Percentiles rank a stretch among this genome's conserved stretches.
phyloP scores from a whole-genome alignment of 2,113 vertebrate species.

The Empidonax traillii region DNA sequence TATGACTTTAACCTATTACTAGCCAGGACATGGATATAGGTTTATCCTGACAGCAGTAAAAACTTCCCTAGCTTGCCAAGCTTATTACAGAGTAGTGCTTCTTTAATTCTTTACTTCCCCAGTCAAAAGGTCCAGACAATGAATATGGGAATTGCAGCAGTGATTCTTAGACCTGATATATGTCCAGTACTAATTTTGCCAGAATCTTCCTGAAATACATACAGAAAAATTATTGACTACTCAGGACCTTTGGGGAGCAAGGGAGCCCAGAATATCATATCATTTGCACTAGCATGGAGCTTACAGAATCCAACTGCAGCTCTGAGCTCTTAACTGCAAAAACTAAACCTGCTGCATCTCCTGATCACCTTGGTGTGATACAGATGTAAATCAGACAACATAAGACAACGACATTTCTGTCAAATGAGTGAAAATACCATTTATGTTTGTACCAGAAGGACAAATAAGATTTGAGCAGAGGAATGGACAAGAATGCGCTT shows the following conservation, averaged over 20 bases:
- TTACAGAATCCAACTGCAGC: neutral
- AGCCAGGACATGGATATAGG: neutral
- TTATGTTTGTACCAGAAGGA: neutral
- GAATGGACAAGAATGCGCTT: neutral
- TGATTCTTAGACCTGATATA: neutral
- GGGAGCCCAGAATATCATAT: neutral
- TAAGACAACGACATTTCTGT: neutral
- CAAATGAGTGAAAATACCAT: neutral
- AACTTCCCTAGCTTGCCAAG: neutral
- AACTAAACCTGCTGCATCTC: neutral
- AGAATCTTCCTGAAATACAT: neutral
- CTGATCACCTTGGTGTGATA: neutral
- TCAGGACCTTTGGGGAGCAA: neutral
- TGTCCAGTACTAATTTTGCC: neutral
- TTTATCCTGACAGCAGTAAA: neutral
- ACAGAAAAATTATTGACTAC: neutral
- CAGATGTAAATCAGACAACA: neutral
- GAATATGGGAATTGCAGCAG: neutral
- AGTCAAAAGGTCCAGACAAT: neutral
- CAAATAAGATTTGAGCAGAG: neutral
- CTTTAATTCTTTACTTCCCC: constrained; percentile 9
- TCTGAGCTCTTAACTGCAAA: neutral
- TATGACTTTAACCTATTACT: neutral
- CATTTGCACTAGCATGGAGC: neutral
- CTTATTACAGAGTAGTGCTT: neutral